phyloP scores from a whole-genome alignment of 2,797 vertebrate genomes.

The Gallinago stenura region DNA sequence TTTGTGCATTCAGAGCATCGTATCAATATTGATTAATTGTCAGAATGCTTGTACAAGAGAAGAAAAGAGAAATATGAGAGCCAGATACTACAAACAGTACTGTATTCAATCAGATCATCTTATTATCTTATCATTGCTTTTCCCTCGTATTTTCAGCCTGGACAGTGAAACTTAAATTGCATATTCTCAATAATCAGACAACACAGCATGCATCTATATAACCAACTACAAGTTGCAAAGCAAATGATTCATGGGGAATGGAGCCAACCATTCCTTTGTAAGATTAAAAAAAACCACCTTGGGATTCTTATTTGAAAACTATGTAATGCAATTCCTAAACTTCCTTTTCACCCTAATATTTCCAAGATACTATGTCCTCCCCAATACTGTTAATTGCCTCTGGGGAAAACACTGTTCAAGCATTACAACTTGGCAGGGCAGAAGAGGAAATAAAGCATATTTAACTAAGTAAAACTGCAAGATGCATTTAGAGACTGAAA shows the following conservation, averaged over 20 bases:
- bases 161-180: neutral
- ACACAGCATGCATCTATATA: neutral
- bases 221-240: neutral
- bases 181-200: neutral
- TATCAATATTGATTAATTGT: neutral
- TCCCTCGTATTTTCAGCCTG: neutral
- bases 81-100: neutral
- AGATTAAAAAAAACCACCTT: neutral
- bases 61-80: neutral
- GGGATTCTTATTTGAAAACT: neutral
- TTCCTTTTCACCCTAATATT: neutral
- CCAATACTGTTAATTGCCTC: neutral
- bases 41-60: rapidly evolving
- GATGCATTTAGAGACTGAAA: neutral
- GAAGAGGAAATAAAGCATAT: neutral
- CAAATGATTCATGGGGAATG: neutral
- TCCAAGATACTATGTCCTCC: neutral
- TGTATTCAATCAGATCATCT: neutral
- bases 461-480: neutral
- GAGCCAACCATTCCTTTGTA: neutral
- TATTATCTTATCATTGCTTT: neutral
- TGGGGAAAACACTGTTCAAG: neutral
- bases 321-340: neutral
- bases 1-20: neutral
- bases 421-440: neutral